These are phyloP conservation scores for Microtus oregoni DNA, from an alignment of 2,113 vertebrate genomes.

Conservation along the genomic window DNA sequence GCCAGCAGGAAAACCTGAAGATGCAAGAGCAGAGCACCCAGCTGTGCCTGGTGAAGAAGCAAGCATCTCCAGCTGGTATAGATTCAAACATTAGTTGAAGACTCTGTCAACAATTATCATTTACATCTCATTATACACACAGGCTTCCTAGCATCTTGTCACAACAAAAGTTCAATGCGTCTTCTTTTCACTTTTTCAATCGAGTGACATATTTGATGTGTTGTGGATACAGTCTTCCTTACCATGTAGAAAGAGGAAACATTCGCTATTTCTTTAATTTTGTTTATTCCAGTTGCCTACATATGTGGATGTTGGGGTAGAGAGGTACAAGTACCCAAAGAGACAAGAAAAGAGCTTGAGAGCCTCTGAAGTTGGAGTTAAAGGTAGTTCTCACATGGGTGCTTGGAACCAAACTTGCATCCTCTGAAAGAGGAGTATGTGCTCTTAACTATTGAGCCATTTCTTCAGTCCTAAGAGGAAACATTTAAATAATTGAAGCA, in stretches of 20 bases:
- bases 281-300: background rate
- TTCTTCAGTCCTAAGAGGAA: background rate
- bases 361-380: background rate
- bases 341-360: background rate
- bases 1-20: background rate
- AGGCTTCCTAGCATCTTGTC: background rate
- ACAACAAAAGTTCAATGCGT: background rate
- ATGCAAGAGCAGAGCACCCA: background rate
- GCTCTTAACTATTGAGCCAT: background rate
- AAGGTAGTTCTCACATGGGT: background rate
- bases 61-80: fast-evolving
- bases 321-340: background rate
- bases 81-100: background rate
- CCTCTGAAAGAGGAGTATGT: background rate
- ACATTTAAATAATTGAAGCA: slow-evolving; percentile 15
- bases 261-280: background rate
- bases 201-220: background rate
- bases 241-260: background rate
- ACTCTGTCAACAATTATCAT: background rate
- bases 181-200: background rate
- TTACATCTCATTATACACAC: background rate
- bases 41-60: background rate
- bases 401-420: background rate
- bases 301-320: background rate
- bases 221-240: background rate